phyloP scores from a whole-genome alignment of 2,113 vertebrate genomes.

The Uria aalge region DNA sequence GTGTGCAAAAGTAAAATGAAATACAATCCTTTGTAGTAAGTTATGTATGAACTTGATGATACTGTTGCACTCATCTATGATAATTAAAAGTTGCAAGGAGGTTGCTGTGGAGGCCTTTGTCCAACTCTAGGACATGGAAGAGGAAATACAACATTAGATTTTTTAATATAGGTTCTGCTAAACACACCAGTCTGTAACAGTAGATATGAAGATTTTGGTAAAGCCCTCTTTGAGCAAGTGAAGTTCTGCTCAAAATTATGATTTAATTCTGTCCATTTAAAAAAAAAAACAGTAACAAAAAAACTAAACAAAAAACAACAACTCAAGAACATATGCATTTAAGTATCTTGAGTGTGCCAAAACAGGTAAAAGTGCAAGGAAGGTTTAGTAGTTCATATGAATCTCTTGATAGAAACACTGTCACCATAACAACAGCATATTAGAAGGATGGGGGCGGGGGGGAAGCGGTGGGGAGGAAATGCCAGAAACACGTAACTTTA shows the following conservation, averaged over 20 bases:
- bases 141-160: neutral
- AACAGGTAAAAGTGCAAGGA: neutral
- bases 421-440: slow-evolving; percentile 17
- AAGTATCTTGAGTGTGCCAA: neutral
- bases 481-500: neutral
- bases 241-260: neutral
- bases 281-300: neutral
- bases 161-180: neutral
- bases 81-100: neutral
- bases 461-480: neutral
- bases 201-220: neutral
- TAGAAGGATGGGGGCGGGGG: neutral
- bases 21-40: neutral
- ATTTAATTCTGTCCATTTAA: neutral
- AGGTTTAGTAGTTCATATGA: neutral
- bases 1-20: neutral
- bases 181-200: neutral
- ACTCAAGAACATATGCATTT: neutral
- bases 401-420: neutral
- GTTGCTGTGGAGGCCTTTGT: neutral
- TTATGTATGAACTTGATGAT: neutral
- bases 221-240: neutral
- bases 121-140: neutral
- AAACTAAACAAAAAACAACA: neutral
- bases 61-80: neutral